Evolutionary conservation across 2,797 vertebrate genomes (phyloP), one percentile per base, ranked within the genome.

Genomic region (Xyrichtys novacula): DNA sequence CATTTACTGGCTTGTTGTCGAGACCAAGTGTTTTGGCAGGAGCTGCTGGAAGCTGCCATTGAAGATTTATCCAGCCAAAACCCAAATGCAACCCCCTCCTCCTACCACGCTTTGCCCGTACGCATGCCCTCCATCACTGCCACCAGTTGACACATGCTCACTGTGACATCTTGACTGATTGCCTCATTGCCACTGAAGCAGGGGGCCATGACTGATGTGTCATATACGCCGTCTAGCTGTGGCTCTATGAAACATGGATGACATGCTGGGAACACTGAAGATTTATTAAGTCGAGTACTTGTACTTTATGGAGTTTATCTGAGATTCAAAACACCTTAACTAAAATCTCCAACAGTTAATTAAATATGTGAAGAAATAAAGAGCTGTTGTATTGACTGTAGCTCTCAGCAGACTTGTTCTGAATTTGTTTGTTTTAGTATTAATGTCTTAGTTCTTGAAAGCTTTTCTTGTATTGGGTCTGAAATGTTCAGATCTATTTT

Each of bases 121-220:
- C 50, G 44, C 31, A 39, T 59, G 68, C 69, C 65, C 84, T 88
- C 80, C 70, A 86, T 91, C 91, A 84, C 76, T 79, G 85, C 80
- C 88, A 85, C 48, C 17, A 25, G 56, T 80, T 88, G 88, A 88
- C 89, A 85, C 76, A 62, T 65, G 81, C 82, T 88, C 74, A 59
- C 63, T 72, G 73, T 85, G 87, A 88, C 89, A 86, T 74, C 36
- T 80, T 82, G 85, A 91, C 78, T 78, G 85, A 91, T 86, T 71
- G 82, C 78, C 64, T 81, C 82, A 74, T 78, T 47, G 86, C 56
- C 83, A 72, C 63, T 65, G 75, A 83, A 68, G 76, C 74, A 59
- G 47, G 64, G 69, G 50, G 40, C 52, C 57, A 15, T 86, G 87
- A 85, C 76, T 74, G 84, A 89, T 86, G 83, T 60, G 73, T 65